Percentiles rank a stretch among this genome's conserved stretches.
These are phyloP conservation scores for Pecten maximus DNA, from an alignment of 2,888 invertebrate genomes.

Conservation along the genomic window DNA sequence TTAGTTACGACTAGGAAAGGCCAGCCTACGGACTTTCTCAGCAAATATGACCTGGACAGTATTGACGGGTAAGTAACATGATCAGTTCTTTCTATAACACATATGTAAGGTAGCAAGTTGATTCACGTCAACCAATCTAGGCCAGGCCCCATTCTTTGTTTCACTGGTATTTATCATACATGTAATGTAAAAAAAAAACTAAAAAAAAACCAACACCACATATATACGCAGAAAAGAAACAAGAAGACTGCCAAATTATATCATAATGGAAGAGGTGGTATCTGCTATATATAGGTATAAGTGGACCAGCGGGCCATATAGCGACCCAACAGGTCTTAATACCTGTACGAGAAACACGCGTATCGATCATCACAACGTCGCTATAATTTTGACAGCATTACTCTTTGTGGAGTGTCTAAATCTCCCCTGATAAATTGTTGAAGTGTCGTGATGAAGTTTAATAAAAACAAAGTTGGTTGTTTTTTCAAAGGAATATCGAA, in stretches of 20 bases:
- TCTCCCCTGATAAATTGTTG: slow-evolving; percentile 61
- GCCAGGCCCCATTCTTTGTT: neutral
- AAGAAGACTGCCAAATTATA: too few relatives aligned
- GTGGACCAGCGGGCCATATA: too few relatives aligned
- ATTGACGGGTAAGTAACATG: slow-evolving; percentile 51
- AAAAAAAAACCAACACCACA: too few relatives aligned
- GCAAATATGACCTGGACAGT: slow-evolving; percentile 37
- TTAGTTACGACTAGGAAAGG: slow-evolving; percentile 45
- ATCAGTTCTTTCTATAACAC: neutral
- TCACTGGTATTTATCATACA: too few relatives aligned
- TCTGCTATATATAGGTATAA: too few relatives aligned
- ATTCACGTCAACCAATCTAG: neutral
- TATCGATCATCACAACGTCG: neutral
- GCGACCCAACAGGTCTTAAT: too few relatives aligned
- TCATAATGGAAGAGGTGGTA: too few relatives aligned
- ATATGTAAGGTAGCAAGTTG: neutral
- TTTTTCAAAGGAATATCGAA: too few relatives aligned
- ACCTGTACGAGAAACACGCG: neutral
- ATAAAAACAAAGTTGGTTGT: too few relatives aligned
- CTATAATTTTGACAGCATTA: neutral
- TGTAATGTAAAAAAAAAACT: too few relatives aligned
- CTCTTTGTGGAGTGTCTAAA: slow-evolving; percentile 41
- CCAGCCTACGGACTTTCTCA: slow-evolving; percentile 45
- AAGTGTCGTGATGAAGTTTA: too few relatives aligned
- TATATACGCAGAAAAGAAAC: too few relatives aligned